Percentiles rank a stretch among this genome's conserved stretches.
phyloP scores from a whole-genome alignment of 2,113 vertebrate species.

The Pteropus alecto region DNA sequence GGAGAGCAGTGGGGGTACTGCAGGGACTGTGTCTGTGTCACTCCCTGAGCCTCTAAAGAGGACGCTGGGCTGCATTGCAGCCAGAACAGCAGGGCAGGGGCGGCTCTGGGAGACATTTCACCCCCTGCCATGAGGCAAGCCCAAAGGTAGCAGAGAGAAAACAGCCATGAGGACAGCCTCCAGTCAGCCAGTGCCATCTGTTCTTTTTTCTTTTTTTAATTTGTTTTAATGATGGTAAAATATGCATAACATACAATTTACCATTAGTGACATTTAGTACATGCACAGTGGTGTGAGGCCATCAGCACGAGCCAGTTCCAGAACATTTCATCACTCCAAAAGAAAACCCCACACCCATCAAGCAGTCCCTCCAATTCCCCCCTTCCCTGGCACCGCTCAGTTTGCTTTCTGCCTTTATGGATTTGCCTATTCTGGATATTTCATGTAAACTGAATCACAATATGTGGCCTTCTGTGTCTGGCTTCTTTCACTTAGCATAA shows the following conservation, averaged over 20 bases:
- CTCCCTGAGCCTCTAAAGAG: not conserved
- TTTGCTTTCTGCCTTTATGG: not conserved
- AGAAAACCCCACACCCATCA: not conserved
- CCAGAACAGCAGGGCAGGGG: not conserved
- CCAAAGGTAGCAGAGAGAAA: not conserved
- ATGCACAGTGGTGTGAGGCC: fast-evolving
- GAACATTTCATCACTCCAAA: not conserved
- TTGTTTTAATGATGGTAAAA: not conserved
- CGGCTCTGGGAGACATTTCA: not conserved
- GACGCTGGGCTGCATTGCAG: not conserved
- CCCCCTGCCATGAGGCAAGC: not conserved
- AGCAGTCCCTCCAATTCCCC: fast-evolving
- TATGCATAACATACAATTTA: not conserved
- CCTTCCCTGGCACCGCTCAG: too few species aligned
- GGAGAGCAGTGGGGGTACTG: not conserved
- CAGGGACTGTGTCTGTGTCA: constrained; percentile 54
- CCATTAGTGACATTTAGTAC: not conserved
- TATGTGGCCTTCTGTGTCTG: not conserved
- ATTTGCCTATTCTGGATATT: not conserved
- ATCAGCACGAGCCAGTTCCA: not conserved
- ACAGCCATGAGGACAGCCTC: not conserved
- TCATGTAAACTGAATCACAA: not conserved
- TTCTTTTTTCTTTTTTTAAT: not conserved
- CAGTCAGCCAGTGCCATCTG: not conserved
- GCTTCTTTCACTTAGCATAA: not conserved